Conservation (phyloP, 2,113 vertebrate species). For the Lophochroa leadbeateri region DNA sequence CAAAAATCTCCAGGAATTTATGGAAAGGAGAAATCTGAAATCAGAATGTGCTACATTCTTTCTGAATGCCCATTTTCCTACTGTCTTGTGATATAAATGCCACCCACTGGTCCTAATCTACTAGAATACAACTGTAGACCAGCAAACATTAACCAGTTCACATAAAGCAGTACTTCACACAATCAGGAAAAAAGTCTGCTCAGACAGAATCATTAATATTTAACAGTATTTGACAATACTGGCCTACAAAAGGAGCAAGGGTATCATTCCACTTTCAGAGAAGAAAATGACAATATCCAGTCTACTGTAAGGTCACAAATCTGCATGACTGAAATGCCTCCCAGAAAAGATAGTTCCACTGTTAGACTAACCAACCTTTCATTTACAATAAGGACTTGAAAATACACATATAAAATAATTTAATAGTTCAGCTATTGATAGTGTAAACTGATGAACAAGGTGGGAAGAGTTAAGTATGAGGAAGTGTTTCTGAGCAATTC, state of each 20-base stretch:
- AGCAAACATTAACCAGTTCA: background rate
- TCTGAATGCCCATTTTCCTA: background rate
- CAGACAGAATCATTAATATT: background rate
- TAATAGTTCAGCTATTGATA: background rate
- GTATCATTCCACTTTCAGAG: background rate
- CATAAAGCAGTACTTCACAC: background rate
- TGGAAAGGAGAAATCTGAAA: background rate
- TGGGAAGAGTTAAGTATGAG: background rate
- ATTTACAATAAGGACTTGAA: background rate
- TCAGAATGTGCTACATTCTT: background rate
- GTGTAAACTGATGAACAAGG: background rate
- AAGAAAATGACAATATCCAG: background rate
- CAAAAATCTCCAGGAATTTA: background rate
- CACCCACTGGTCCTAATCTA: background rate
- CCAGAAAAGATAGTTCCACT: background rate
- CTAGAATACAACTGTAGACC: background rate
- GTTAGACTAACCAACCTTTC: background rate
- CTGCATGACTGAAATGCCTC: background rate
- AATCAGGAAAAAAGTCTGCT: background rate
- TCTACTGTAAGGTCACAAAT: background rate
- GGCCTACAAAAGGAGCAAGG: background rate
- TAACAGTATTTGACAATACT: background rate
- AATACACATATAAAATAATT: background rate
- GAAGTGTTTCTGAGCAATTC: background rate
- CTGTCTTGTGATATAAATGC: background rate